These are phyloP conservation scores for Oligia latruncula DNA, from an alignment of 2,888 invertebrate species.

Conservation along the genomic window DNA sequence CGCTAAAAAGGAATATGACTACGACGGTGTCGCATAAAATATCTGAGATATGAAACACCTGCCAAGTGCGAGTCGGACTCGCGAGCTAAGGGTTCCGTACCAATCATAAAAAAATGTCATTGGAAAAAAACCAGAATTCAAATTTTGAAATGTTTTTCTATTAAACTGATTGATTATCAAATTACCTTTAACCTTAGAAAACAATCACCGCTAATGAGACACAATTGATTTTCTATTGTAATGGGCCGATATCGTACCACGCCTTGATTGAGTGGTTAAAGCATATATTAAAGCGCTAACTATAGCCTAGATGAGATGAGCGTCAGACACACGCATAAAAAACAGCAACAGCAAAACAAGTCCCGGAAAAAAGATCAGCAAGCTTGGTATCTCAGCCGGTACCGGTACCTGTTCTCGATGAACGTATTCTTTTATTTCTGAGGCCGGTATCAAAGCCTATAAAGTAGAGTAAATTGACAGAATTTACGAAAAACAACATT, in stretches of 20 bases:
- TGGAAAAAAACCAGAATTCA: no score
- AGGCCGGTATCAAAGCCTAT: neutral
- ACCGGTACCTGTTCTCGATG: neutral
- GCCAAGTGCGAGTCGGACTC: neutral
- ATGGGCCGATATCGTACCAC: no score
- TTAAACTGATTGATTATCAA: neutral
- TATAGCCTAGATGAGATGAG: neutral
- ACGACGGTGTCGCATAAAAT: constrained; percentile 6
- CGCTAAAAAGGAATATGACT: neutral
- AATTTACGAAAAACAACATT: no score
- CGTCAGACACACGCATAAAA: neutral
- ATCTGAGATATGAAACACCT: constrained; percentile 4
- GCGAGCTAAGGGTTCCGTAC: neutral
- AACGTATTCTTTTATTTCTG: constrained; percentile 6
- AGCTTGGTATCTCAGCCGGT: constrained; percentile 13
- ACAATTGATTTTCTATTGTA: no score
- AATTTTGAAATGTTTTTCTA: no score
- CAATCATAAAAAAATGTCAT: no score
- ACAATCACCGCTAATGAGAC: no score
- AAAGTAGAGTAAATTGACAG: neutral
- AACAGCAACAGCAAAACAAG: neutral
- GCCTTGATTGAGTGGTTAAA: no score
- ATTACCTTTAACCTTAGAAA: neutral
- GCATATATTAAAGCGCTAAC: neutral
- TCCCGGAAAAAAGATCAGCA: constrained; percentile 11